These are phyloP conservation scores for Myoxocephalus aenaeus DNA, from an alignment of 2,797 vertebrate genomes.

Conservation along the genomic window DNA sequence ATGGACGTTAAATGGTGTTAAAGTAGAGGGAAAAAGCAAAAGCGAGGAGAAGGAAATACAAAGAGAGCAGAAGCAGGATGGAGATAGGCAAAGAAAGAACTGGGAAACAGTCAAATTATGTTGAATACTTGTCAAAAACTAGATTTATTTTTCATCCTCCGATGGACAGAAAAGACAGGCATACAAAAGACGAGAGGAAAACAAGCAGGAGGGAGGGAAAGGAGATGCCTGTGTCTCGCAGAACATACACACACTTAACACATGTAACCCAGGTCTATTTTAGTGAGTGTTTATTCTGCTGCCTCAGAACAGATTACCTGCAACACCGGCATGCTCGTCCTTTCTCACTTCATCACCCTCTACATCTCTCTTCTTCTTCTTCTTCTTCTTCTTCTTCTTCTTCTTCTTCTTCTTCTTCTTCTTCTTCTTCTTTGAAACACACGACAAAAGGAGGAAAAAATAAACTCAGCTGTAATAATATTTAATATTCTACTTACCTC, in stretches of 20 bases:
- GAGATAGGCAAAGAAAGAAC: background rate
- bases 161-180: background rate
- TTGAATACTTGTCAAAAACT: background rate
- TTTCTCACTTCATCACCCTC: constrained; percentile 13
- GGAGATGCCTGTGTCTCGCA: constrained; percentile 37
- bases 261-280: constrained; percentile 63
- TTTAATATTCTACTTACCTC: too few species aligned
- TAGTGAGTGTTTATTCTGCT: constrained; percentile 70
- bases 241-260: constrained; percentile 25
- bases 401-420: too few species aligned
- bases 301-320: constrained; percentile 68
- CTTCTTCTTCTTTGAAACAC: too few species aligned
- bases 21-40: background rate
- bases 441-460: too few species aligned
- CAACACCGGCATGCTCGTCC: constrained; percentile 14
- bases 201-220: background rate
- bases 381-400: too few species aligned
- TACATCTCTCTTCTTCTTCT: background rate
- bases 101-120: background rate
- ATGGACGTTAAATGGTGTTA: background rate
- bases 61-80: background rate
- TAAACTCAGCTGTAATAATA: too few species aligned
- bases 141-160: background rate
- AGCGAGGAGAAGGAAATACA: background rate
- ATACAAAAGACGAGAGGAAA: background rate